Evolutionary conservation across 2,113 vertebrate species (phyloP).

Genomic region (Monarcha castaneiventris): DNA sequence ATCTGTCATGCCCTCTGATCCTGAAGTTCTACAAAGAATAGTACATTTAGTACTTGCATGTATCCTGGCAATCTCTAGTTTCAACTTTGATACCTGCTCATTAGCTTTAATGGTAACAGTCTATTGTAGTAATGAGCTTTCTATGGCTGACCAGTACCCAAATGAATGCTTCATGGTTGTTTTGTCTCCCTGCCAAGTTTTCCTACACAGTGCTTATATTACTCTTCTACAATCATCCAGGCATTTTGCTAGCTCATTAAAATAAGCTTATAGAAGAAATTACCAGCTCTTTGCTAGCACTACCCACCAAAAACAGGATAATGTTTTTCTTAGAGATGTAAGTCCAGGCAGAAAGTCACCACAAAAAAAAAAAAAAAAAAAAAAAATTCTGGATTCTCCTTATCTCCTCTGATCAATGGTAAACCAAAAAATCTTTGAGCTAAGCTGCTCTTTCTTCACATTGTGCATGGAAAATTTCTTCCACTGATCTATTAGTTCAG

Average conservation of each 20-base stretch:
- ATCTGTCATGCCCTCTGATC: neutral
- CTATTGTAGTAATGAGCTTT: neutral
- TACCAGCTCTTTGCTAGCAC: neutral
- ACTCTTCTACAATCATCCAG: neutral
- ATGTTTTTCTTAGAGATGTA: neutral
- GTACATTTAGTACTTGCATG: rapidly evolving
- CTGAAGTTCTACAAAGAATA: neutral
- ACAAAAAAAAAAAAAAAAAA: neutral
- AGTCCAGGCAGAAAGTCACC: neutral
- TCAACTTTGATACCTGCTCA: neutral
- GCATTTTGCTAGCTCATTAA: neutral
- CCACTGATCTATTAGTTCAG: constrained; percentile 28
- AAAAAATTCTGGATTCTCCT: neutral
- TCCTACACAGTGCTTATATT: neutral
- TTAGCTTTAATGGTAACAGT: neutral
- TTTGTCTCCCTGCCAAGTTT: neutral
- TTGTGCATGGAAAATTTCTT: constrained; percentile 28
- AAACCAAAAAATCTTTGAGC: constrained; percentile 8
- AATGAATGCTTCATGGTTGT: neutral
- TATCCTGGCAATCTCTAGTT: neutral
- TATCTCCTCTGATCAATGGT: neutral
- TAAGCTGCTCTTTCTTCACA: constrained; percentile 26
- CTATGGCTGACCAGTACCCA: neutral
- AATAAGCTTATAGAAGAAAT: neutral
- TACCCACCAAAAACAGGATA: neutral